Evolutionary conservation across 2,113 vertebrate species (phyloP), one percentile per base, ranked within the genome.

Genomic region (Leiothrix lutea): DNA sequence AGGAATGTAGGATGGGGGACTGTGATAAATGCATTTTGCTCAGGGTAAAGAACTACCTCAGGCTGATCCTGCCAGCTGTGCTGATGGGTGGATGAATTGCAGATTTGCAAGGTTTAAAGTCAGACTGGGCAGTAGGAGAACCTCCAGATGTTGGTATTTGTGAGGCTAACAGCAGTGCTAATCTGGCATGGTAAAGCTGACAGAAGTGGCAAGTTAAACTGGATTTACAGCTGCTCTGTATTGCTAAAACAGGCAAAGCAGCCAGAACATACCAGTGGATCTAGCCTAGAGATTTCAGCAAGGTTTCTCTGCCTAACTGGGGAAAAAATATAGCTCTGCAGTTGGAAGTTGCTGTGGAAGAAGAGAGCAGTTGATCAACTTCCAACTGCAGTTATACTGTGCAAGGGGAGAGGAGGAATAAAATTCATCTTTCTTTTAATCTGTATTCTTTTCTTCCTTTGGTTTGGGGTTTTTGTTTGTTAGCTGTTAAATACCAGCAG

Each of bases 161-260:
- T 85, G 78, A 94, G 71, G 60, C 61, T 84, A 95, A 73, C 67
- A 91, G 84, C 82, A 90, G 77, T 62, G 56, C 62, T 96, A 91
- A 93, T 95, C 90, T 90, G 86, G 86, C 78, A 84, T 24, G 61
- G 69, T 53, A 77, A 91, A 94, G 61, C 72, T 88, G 90, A 91
- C 88, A 95, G 93, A 93, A 95, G 56, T 92, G 86, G 93, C 91
- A 89, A 71, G 25, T 88, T 86, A 77, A 87, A 92, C 94, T 95
- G 87, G 92, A 89, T 97, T 96, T 97, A 71, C 88, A 96, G 88
- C 94, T 97, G 72, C 94, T 96, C 92, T 90, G 53, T 79, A 72
- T 79, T 95, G 83, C 89, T 95, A 56, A 87, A 92, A 61, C 73
- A 92, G 73, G 70, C 61, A 92, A 60, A 79, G 77, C 57, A 92